Evolutionary conservation across 2,797 vertebrate species (phyloP).

Genomic region (Oryzias sinensis): DNA sequence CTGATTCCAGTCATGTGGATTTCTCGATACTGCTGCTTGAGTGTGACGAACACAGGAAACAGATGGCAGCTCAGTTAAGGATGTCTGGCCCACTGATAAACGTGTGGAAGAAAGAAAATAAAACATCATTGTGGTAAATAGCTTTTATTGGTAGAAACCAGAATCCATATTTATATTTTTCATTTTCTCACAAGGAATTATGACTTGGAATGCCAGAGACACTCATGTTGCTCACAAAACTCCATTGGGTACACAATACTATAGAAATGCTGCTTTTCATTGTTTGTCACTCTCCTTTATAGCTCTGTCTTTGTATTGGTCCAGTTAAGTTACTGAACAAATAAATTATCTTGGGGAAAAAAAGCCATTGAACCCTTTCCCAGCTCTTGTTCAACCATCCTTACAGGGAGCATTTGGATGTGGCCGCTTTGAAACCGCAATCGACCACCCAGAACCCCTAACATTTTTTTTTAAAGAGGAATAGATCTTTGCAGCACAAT

Average conservation of each 20-base stretch:
- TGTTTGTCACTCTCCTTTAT: too few relatives aligned
- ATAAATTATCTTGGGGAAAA: conserved; percentile 5
- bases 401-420: conserved; percentile 14
- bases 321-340: not conserved
- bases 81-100: too few relatives aligned
- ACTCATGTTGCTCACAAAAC: too few relatives aligned
- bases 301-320: not conserved
- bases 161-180: too few relatives aligned
- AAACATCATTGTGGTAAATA: too few relatives aligned
- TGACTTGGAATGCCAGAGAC: too few relatives aligned
- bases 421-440: conserved; percentile 18
- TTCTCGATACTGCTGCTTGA: conserved; percentile 12
- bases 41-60: not conserved
- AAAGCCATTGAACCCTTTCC: not conserved
- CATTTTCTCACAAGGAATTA: too few relatives aligned
- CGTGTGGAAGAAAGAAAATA: too few relatives aligned
- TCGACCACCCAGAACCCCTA: conserved; percentile 26
- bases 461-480: conserved; percentile 46
- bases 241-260: too few relatives aligned
- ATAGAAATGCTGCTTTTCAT: not conserved
- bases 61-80: too few relatives aligned
- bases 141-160: too few relatives aligned
- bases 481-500: conserved; percentile 52
- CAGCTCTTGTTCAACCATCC: not conserved
- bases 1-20: conserved; percentile 20